Conservation (phyloP, 2,797 vertebrate genomes). For the Sebastes minor region DNA sequence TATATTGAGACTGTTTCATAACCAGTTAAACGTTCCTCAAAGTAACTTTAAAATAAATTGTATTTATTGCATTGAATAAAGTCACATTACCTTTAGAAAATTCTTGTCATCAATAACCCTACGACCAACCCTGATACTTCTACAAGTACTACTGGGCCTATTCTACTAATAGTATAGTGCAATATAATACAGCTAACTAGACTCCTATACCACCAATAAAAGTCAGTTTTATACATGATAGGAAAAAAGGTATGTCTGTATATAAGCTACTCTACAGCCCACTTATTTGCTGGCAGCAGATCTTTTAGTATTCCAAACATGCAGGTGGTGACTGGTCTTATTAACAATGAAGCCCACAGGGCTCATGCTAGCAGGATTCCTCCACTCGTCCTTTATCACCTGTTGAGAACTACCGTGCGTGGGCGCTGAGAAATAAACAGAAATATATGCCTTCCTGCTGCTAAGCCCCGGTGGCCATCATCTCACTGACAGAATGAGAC, state of each 20-base stretch:
- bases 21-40: too few relatives aligned
- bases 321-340: constrained; percentile 48
- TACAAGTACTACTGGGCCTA: neutral
- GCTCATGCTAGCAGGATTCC: constrained; percentile 43
- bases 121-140: neutral
- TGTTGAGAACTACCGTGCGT: constrained; percentile 52
- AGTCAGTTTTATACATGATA: neutral
- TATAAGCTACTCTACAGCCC: neutral
- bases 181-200: neutral
- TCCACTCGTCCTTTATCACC: constrained; percentile 61
- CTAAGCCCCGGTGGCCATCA: constrained; percentile 51
- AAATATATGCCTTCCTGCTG: constrained; percentile 47
- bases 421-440: constrained; percentile 55
- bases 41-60: too few relatives aligned
- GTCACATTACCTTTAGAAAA: neutral
- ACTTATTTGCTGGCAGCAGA: neutral
- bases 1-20: too few relatives aligned
- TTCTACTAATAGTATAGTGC: neutral
- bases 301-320: constrained; percentile 61
- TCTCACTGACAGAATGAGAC: constrained; percentile 56
- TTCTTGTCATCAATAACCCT: neutral
- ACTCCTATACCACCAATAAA: neutral
- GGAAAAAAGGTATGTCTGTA: neutral
- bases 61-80: neutral
- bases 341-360: constrained; percentile 61